Conservation (phyloP, 2,888 invertebrate genomes). For the Epirrhoe alternata region DNA sequence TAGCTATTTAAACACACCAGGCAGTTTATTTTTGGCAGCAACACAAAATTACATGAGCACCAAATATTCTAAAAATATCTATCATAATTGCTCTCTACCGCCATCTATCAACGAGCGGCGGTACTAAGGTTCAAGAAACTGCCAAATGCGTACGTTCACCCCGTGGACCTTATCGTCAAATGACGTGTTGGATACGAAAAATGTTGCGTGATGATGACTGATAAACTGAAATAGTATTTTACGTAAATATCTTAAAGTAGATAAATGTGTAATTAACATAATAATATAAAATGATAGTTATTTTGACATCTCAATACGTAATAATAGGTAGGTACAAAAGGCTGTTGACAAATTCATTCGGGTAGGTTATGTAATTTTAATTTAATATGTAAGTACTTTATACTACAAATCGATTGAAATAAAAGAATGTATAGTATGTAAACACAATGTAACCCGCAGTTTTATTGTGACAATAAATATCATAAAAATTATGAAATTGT, state of each 20-base stretch:
- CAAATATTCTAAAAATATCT: conserved; percentile 21
- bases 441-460: too few species aligned
- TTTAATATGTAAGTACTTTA: too few species aligned
- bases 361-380: too few species aligned
- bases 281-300: too few species aligned
- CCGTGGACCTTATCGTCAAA: conserved; percentile 36
- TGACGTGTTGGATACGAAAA: conserved; percentile 46
- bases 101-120: conserved; percentile 61
- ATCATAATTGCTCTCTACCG: conserved; percentile 33
- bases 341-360: too few species aligned
- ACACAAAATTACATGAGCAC: neutral
- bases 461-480: too few species aligned
- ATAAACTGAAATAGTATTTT: neutral
- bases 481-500: too few species aligned
- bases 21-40: conserved; percentile 24
- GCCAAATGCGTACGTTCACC: conserved; percentile 76
- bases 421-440: too few species aligned
- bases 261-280: too few species aligned
- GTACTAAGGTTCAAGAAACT: conserved; percentile 75
- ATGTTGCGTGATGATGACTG: conserved; percentile 4
- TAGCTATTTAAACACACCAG: conserved; percentile 8
- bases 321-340: too few species aligned
- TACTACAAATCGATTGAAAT: too few species aligned
- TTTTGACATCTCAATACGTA: too few species aligned
- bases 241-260: neutral